Evolutionary conservation across 2,113 vertebrate species (phyloP).

Genomic region (Ophthalmolycus amberensis): DNA sequence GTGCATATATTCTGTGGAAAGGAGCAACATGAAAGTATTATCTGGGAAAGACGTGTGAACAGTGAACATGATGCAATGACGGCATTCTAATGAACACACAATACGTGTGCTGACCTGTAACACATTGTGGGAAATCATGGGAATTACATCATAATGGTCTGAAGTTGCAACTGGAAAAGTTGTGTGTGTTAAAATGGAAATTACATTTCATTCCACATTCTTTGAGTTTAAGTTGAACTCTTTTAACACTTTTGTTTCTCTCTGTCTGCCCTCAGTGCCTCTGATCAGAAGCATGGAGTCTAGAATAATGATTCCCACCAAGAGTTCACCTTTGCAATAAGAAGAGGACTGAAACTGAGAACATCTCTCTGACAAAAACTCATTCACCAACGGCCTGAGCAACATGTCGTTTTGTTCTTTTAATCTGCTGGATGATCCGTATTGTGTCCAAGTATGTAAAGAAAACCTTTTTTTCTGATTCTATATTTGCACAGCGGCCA

Average conservation of each 20-base stretch:
- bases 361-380: background rate
- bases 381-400: background rate
- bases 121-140: background rate
- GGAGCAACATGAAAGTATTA: background rate
- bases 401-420: background rate
- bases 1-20: background rate
- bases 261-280: slow-evolving; percentile 85
- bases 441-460: slow-evolving; percentile 1
- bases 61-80: background rate
- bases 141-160: background rate
- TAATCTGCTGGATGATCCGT: slow-evolving; percentile 24
- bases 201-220: background rate
- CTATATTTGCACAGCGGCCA: slow-evolving; percentile 2
- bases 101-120: background rate
- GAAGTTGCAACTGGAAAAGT: background rate
- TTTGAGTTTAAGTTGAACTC: background rate
- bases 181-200: background rate
- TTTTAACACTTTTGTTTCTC: slow-evolving; percentile 6
- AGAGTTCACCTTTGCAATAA: slow-evolving; percentile 91
- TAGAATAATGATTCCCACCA: slow-evolving; percentile 94
- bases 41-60: background rate
- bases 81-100: background rate
- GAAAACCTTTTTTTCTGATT: background rate
- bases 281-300: slow-evolving; percentile 94
- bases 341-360: background rate